Percentiles rank a stretch among this genome's conserved stretches.
Evolutionary conservation across 2,888 invertebrate genomes (phyloP).

Genomic region (Cylloceria caligata): DNA sequence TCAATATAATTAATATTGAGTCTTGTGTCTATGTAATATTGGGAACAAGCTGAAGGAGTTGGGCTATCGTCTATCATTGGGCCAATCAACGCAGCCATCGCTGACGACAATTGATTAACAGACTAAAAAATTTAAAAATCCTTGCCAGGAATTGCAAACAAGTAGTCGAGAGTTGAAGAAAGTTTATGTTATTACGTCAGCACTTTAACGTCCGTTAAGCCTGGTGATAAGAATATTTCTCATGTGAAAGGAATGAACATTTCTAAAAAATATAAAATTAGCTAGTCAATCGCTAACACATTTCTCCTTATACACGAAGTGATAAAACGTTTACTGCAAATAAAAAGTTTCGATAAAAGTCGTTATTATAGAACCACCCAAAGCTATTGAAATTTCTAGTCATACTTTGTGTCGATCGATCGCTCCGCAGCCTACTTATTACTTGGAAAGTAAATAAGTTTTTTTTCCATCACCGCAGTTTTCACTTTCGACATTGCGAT

Average conservation of each 20-base stretch:
- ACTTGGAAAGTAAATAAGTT: background rate
- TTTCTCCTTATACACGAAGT: no score
- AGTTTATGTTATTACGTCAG: background rate
- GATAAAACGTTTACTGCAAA: no score
- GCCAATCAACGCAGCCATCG: no score
- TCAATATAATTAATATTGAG: no score
- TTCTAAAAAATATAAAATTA: background rate
- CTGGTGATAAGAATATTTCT: background rate
- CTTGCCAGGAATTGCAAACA: background rate
- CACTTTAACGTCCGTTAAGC: background rate
- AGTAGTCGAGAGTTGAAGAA: background rate
- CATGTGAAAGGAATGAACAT: no score
- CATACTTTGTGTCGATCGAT: background rate
- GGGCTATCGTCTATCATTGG: no score
- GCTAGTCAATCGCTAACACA: background rate
- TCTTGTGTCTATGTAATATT: no score
- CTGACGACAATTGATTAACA: no score
- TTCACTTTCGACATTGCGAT: background rate
- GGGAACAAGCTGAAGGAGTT: no score
- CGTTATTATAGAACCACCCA: background rate
- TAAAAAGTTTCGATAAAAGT: no score
- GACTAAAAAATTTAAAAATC: background rate
- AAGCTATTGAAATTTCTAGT: background rate
- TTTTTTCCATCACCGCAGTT: background rate
- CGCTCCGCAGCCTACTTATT: background rate